Evolutionary conservation across 2,888 invertebrate genomes (phyloP).

Genomic region (Lepidochitona cinerea): DNA sequence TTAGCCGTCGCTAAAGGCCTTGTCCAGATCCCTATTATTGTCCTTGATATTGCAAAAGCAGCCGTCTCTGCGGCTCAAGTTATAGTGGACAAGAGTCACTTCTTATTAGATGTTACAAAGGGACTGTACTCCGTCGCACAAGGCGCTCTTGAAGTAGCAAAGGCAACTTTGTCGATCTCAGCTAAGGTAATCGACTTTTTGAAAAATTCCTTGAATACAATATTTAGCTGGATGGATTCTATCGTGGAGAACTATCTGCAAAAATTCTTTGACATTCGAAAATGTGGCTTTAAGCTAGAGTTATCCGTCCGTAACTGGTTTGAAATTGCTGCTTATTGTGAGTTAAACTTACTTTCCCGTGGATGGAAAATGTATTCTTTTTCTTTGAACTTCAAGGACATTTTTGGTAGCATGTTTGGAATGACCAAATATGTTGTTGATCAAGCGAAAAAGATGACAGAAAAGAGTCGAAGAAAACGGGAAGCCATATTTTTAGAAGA

Average conservation of each 20-base stretch:
- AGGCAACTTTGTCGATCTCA: not conserved
- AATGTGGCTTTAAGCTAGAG: conserved; percentile 3
- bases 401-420: not conserved
- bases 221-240: not conserved
- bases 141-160: not conserved
- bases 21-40: not conserved
- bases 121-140: not conserved
- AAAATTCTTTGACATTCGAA: not conserved
- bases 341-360: not conserved
- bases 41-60: not conserved
- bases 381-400: conserved; percentile 8
- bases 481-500: not conserved
- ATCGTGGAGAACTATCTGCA: not conserved
- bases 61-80: not conserved
- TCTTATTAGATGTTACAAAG: not conserved
- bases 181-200: not conserved
- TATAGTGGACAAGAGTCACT: not conserved
- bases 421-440: not conserved
- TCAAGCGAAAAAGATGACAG: conserved; percentile 23
- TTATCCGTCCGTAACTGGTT: not conserved
- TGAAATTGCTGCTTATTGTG: not conserved
- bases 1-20: not conserved
- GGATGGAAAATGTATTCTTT: conserved; percentile 1
- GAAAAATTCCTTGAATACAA: conserved; percentile 2
- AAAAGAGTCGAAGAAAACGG: not conserved